These are phyloP conservation scores for Orthosia gracilis DNA, from an alignment of 2,888 invertebrate species.

Conservation along the genomic window DNA sequence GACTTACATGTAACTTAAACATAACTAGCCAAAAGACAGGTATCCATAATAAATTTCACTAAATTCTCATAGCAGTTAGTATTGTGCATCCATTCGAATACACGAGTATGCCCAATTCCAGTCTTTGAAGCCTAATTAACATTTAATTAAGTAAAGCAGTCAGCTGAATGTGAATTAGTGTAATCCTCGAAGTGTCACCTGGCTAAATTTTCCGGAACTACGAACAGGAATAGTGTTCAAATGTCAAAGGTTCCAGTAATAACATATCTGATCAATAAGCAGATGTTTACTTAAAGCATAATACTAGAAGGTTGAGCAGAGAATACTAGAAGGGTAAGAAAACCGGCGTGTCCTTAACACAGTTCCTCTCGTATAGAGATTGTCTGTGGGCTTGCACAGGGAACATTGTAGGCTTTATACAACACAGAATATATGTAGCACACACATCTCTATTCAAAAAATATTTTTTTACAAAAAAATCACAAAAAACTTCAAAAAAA, in stretches of 20 bases:
- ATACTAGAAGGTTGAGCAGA: not conserved
- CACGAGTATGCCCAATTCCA: not conserved
- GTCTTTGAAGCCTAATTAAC: conserved; percentile 12
- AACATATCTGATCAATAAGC: conserved; percentile 3
- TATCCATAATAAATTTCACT: not conserved
- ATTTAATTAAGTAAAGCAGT: conserved; percentile 34
- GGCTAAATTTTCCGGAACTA: conserved; percentile 22
- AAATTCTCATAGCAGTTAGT: not conserved
- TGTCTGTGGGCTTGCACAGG: too few relatives aligned
- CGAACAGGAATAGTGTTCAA: conserved; percentile 9
- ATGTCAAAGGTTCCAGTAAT: conserved; percentile 9
- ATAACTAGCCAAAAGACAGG: too few relatives aligned
- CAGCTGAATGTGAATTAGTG: conserved; percentile 1
- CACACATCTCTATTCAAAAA: too few relatives aligned
- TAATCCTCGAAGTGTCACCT: not conserved
- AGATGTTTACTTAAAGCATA: not conserved
- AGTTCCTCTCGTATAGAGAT: too few relatives aligned
- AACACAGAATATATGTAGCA: too few relatives aligned
- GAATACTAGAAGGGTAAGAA: too few relatives aligned
- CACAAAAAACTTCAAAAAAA: too few relatives aligned
- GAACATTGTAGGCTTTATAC: too few relatives aligned
- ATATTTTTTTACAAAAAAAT: too few relatives aligned
- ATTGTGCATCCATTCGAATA: conserved; percentile 5
- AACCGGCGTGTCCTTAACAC: too few relatives aligned
- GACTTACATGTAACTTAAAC: too few relatives aligned